Percentiles rank a stretch among this genome's conserved stretches.
phyloP scores from a whole-genome alignment of 2,797 vertebrate species.

The Spinibarbus caldwelli region DNA sequence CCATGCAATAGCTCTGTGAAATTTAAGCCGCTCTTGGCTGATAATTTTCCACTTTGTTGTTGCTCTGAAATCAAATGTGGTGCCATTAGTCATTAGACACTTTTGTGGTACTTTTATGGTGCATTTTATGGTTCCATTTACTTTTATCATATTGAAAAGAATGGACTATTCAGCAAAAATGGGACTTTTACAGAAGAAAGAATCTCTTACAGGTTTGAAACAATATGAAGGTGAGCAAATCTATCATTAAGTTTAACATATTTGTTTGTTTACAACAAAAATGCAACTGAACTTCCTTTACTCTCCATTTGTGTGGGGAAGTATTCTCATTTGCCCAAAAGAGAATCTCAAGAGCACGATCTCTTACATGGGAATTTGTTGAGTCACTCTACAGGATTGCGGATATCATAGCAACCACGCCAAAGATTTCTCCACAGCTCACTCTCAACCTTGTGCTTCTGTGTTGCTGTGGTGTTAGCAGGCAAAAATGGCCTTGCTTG shows the following conservation, averaged over 20 bases:
- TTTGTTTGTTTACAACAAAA: not conserved
- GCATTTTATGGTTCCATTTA: not conserved
- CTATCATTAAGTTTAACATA: too few species aligned
- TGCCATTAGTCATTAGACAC: slow-evolving; percentile 2
- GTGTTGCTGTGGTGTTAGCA: slow-evolving; percentile 33
- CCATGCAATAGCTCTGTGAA: slow-evolving; percentile 1
- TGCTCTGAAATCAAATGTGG: not conserved
- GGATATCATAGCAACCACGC: not conserved
- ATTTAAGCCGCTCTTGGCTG: not conserved
- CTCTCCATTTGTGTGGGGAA: not conserved
- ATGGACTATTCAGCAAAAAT: not conserved
- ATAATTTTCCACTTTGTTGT: not conserved
- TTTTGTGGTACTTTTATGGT: not conserved
- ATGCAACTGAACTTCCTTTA: not conserved
- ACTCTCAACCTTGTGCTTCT: not conserved
- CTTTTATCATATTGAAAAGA: not conserved
- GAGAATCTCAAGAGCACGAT: slow-evolving; percentile 10
- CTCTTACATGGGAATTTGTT: slow-evolving; percentile 20
- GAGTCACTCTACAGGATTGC: slow-evolving; percentile 17
- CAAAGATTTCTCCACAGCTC: slow-evolving; percentile 16
- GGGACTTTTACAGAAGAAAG: not conserved
- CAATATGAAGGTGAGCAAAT: not conserved
- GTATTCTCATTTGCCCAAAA: not conserved
- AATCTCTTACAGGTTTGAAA: not conserved
- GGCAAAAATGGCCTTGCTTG: slow-evolving; percentile 24